Base-by-base conservation (phyloP, 2,113 vertebrate species). In the Saimiri boliviensis region DNA sequence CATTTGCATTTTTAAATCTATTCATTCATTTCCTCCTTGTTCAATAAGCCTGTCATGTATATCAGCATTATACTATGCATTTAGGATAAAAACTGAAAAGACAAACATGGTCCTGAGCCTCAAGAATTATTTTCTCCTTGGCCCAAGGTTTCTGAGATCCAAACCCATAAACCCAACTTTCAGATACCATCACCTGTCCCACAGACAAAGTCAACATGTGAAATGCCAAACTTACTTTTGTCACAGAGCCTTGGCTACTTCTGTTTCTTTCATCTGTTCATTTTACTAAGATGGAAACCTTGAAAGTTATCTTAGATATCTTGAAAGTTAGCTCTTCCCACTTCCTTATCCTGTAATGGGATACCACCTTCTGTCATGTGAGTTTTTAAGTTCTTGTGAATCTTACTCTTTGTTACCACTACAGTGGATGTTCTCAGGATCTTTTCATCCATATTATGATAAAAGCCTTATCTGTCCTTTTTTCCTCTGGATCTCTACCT, bases 261-360 rank as follows among this genome's bases (percentile, higher is more conserved):
- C n/a, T 93, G 45, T 91, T 70, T 97, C 56, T 94, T 86, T 70
- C 8, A 86, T 42, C 9, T 63, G 10, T 92, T 71, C 42, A 40
- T 94, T 90, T 49, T 14, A 49, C 21, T 60, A 27, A 92, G 40
- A 84, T 87, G 80, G n/a, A 93, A 88, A 47, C 9, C n/a, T 73
- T 76, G 5, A 91, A 47, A 73, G 32, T 97, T 47, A n/a, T 40
- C 47, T 83, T 52, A 52, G 52, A 17, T 52, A 52, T 52, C 16
- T 52, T 52, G 52, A 52, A 52, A 52, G 16, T 58, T 21, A 68
- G 16, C 32, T 76, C 37, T 81, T 91, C 20, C 20, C 21, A 30
- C n/a, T 79, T 47, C 27, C 14, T 87, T 27, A 27, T 95, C 23
- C 42, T 96, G 6, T 77, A 8, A 37, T 42, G 68, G 91, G 47